Percentiles rank a stretch among this genome's conserved stretches.
Evolutionary conservation across 2,888 invertebrate species (phyloP).

Genomic region (Crematogaster levior): DNA sequence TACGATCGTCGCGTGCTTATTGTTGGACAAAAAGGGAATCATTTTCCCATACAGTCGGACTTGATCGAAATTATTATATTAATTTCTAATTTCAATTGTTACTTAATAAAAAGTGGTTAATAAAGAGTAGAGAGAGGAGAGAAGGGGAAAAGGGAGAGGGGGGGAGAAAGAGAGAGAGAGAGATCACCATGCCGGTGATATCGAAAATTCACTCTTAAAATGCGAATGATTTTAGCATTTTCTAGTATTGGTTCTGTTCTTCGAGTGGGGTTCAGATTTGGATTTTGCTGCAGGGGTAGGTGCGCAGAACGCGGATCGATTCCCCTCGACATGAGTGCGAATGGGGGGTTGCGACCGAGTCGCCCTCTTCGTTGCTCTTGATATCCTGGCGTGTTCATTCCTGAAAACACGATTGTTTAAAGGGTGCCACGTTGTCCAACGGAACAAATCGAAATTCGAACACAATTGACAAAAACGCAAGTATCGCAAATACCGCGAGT

Average conservation of each 20-base stretch:
- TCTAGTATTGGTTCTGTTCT: constrained; percentile 58
- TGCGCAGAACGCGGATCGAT: constrained; percentile 78
- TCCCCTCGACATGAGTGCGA: constrained; percentile 69
- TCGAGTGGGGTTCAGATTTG: constrained; percentile 70
- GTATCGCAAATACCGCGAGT: not conserved
- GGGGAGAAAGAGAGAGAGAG: not conserved
- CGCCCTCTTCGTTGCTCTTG: constrained; percentile 71
- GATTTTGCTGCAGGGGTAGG: constrained; percentile 73
- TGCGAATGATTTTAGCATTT: constrained; percentile 36
- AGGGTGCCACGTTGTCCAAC: constrained; percentile 33
- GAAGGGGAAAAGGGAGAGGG: fast-evolving
- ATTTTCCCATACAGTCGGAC: not conserved
- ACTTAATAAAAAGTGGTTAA: constrained; percentile 8
- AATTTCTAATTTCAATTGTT: constrained; percentile 3
- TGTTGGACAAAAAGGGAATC: not conserved
- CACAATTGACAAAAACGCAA: not conserved
- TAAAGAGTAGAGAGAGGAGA: not conserved
- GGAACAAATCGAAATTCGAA: constrained; percentile 1
- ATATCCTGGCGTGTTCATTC: constrained; percentile 68
- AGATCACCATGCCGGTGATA: not conserved
- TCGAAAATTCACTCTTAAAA: constrained; percentile 47
- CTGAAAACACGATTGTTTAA: constrained; percentile 59
- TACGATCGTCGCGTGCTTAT: not conserved
- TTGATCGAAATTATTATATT: constrained; percentile 3
- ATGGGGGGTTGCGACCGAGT: constrained; percentile 68